Conservation (phyloP, 2,113 vertebrate genomes). For the Pelodiscus sinensis region DNA sequence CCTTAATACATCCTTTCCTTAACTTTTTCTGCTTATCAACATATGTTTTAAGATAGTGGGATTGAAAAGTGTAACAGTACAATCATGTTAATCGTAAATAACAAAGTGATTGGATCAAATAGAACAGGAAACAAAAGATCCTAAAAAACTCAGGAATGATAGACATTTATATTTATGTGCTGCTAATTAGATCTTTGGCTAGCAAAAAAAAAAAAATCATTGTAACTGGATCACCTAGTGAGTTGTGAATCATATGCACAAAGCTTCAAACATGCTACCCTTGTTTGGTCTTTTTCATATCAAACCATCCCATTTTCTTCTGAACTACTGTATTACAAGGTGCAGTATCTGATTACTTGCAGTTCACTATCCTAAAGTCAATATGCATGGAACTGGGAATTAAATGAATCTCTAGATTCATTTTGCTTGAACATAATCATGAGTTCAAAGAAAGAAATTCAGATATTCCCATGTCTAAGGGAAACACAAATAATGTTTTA, state of each 20-base stretch:
- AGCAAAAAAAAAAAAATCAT: slow-evolving; percentile 34
- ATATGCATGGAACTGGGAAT: slow-evolving; percentile 29
- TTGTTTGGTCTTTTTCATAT: slow-evolving; percentile 19
- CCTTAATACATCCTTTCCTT: neutral
- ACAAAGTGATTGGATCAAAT: neutral
- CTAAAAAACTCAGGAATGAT: neutral
- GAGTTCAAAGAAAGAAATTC: slow-evolving; percentile 17
- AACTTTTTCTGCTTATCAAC: neutral
- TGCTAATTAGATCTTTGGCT: slow-evolving; percentile 40
- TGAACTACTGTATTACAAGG: slow-evolving; percentile 34
- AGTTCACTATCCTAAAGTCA: slow-evolving; percentile 53
- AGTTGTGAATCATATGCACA: slow-evolving; percentile 13
- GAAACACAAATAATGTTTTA: slow-evolving; percentile 11
- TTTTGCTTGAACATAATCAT: slow-evolving; percentile 59
- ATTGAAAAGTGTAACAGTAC: neutral
- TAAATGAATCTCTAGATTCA: slow-evolving; percentile 25
- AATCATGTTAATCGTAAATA: neutral
- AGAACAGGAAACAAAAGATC: slow-evolving; percentile 43
- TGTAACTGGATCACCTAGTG: neutral
- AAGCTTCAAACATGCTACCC: neutral
- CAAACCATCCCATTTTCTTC: neutral
- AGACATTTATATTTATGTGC: neutral
- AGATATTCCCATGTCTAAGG: neutral
- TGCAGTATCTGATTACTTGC: slow-evolving; percentile 66
- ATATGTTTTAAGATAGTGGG: neutral